Evolutionary conservation across 2,113 vertebrate species (phyloP).

Genomic region (Myodes glareolus): DNA sequence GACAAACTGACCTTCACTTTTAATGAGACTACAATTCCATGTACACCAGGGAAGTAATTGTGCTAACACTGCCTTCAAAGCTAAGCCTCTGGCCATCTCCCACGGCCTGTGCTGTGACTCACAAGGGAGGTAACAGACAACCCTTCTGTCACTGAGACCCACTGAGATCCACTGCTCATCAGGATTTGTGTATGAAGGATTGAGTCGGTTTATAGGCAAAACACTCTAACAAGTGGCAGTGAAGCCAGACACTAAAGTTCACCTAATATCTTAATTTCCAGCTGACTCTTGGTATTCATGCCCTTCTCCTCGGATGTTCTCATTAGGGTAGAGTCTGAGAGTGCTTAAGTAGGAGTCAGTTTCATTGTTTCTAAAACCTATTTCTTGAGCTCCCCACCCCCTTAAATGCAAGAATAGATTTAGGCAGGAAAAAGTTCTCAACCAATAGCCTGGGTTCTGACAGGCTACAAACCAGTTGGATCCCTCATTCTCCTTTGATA

Average conservation of each 20-base stretch:
- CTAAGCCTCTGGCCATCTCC: neutral
- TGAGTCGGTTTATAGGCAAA: conserved; percentile 50
- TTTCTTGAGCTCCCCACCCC: neutral
- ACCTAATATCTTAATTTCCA: conserved; percentile 68
- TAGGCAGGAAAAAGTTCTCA: neutral
- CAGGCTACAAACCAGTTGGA: no score
- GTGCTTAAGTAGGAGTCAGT: conserved; percentile 1
- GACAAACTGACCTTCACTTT: neutral
- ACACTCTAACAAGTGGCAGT: neutral
- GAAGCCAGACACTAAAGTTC: conserved; percentile 36
- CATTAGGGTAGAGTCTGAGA: conserved; percentile 67
- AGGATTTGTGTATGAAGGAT: neutral
- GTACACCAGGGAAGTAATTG: neutral
- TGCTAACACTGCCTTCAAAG: neutral
- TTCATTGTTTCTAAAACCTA: neutral
- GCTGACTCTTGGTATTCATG: neutral
- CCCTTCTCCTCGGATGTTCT: conserved; percentile 60
- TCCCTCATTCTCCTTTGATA: neutral
- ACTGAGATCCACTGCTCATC: neutral
- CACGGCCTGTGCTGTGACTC: neutral
- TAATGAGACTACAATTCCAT: neutral
- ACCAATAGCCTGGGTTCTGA: neutral
- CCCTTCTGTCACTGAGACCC: conserved; percentile 21
- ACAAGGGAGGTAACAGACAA: neutral
- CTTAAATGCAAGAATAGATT: neutral